A percentile compares a stretch with the other conserved stretches of the same genome.
These are phyloP conservation scores for Xiphorhynchus erythropygius DNA, from an alignment of 2,797 vertebrate genomes.

Conservation along the genomic window DNA sequence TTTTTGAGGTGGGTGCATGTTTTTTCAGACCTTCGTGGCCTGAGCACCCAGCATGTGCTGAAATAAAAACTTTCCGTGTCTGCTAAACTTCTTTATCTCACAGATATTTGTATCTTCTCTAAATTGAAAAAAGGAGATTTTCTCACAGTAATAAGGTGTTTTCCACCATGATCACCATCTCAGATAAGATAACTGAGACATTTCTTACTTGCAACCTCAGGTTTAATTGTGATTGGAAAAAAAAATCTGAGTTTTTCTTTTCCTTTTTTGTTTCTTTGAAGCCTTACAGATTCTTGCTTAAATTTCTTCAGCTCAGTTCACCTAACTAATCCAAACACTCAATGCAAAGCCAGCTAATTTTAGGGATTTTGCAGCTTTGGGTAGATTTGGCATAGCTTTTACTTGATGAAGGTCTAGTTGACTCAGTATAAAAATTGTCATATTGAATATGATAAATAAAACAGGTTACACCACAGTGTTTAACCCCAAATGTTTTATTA, in stretches of 20 bases:
- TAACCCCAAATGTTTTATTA: not conserved
- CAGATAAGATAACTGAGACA: not conserved
- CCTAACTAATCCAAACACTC: not conserved
- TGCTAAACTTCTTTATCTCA: too few relatives aligned
- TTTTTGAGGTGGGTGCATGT: too few relatives aligned
- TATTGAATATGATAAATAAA: not conserved
- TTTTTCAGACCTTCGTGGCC: too few relatives aligned
- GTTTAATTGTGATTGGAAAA: not conserved
- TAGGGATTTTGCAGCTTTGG: not conserved
- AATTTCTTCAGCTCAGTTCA: not conserved
- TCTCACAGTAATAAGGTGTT: not conserved
- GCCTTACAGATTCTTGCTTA: not conserved
- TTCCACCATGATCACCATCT: not conserved
- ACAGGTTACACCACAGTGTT: accelerated
- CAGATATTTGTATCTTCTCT: too few relatives aligned
- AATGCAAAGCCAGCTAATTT: not conserved
- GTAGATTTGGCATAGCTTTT: not conserved
- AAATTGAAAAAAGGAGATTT: too few relatives aligned
- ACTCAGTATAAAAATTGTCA: not conserved
- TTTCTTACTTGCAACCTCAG: not conserved
- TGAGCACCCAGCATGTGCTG: too few relatives aligned
- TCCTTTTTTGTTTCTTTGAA: not conserved
- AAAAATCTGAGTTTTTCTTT: not conserved
- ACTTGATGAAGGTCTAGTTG: not conserved
- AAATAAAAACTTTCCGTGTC: too few relatives aligned